Conservation (phyloP, 2,797 vertebrate genomes). For the Silurus aristotelis region DNA sequence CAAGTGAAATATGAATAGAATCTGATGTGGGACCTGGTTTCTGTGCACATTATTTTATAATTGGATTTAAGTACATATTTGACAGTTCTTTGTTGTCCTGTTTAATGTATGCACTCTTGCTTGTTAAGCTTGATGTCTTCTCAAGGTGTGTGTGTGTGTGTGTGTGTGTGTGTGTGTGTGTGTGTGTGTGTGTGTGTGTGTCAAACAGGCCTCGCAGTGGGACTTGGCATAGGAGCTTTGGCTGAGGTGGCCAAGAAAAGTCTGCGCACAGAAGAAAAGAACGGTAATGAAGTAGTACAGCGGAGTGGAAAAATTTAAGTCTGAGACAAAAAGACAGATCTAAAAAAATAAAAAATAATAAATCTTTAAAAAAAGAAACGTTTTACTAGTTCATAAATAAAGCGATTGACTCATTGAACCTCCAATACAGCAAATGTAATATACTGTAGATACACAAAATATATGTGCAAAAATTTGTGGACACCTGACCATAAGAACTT, state of each 20-base stretch:
- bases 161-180: constrained; percentile 2
- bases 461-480: no score
- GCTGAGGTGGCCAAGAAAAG: constrained; percentile 97
- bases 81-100: not conserved
- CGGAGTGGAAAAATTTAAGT: not conserved
- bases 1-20: not conserved
- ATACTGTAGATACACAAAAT: no score
- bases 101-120: not conserved
- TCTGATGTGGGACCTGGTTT: not conserved
- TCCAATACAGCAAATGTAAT: not conserved
- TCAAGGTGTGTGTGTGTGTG: not conserved
- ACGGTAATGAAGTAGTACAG: constrained; percentile 69
- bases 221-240: constrained; percentile 90
- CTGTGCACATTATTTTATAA: no score
- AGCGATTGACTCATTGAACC: not conserved
- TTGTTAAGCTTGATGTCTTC: constrained; percentile 18
- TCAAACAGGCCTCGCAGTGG: constrained; percentile 87
- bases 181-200: not conserved
- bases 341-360: not conserved
- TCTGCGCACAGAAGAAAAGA: constrained; percentile 77
- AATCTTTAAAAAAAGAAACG: no score
- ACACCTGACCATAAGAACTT: no score
- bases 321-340: not conserved
- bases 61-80: not conserved
- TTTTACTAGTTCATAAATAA: not conserved